Percentiles rank a stretch among this genome's conserved stretches.
Conservation (phyloP, 1,140 invertebrate species). For the Calliphora vicina region DNA sequence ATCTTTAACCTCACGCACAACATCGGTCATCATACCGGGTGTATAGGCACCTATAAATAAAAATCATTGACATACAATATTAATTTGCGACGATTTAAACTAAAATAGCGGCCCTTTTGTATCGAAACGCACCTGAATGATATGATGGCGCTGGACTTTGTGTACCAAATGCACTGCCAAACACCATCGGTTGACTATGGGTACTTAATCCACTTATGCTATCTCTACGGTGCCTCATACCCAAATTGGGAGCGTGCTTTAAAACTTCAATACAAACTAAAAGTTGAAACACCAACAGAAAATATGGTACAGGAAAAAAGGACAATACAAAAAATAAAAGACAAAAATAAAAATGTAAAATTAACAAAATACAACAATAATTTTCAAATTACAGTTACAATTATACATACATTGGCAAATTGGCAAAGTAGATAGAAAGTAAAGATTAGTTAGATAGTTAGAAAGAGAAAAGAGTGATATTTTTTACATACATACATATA, state of each 20-base stretch:
- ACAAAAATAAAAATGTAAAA: constrained; percentile 44
- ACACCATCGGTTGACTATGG: constrained; percentile 61
- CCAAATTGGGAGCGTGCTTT: constrained; percentile 61
- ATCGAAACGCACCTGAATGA: constrained; percentile 59
- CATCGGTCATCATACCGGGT: constrained; percentile 76
- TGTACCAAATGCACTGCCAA: constrained; percentile 61
- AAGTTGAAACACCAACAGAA: constrained; percentile 44
- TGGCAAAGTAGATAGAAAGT: neutral
- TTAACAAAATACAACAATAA: constrained; percentile 38
- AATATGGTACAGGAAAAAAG: constrained; percentile 43
- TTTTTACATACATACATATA: neutral
- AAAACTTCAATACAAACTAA: constrained; percentile 64
- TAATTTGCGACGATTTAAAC: neutral
- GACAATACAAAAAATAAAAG: constrained; percentile 42
- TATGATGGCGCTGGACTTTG: constrained; percentile 62
- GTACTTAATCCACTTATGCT: constrained; percentile 63
- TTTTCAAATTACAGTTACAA: constrained; percentile 32
- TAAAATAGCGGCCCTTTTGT: neutral
- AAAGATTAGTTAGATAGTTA: neutral
- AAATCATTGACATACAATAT: neutral
- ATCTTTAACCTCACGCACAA: constrained; percentile 78
- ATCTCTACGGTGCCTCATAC: constrained; percentile 64
- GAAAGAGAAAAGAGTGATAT: neutral
- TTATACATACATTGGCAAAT: constrained; percentile 36
- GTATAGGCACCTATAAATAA: constrained; percentile 68